These are phyloP conservation scores for Cyanoramphus novaezelandiae DNA, from an alignment of 2,113 vertebrate species.

Conservation along the genomic window DNA sequence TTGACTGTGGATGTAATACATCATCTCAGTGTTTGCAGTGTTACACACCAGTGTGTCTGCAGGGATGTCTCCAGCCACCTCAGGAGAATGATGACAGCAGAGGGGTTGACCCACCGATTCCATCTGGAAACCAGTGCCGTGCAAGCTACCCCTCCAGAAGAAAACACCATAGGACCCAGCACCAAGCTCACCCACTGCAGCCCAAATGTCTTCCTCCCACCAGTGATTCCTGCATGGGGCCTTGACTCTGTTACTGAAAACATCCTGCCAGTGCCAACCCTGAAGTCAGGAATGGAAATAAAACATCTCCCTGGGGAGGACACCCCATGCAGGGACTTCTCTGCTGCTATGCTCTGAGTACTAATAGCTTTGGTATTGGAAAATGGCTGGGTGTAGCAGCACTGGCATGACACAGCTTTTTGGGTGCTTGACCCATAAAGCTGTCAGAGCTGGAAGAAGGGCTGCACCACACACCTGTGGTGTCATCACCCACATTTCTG, in stretches of 20 bases:
- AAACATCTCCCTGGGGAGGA: too few relatives aligned
- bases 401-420: fast-evolving
- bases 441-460: neutral
- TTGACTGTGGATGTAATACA: neutral
- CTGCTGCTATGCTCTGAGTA: neutral
- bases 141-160: neutral
- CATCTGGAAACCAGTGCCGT: neutral
- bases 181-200: neutral
- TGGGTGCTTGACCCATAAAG: fast-evolving
- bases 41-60: neutral
- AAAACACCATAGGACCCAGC: neutral
- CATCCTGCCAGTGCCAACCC: neutral
- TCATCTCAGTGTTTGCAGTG: neutral
- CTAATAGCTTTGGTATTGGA: neutral
- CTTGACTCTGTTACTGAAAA: neutral
- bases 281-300: neutral
- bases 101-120: neutral
- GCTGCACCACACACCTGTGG: neutral
- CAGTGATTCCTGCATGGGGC: neutral
- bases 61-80: neutral
- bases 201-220: neutral
- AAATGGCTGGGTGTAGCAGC: neutral
- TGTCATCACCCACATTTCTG: neutral
- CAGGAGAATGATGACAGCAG: neutral
- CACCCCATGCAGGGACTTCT: neutral